A percentile compares a stretch with the other conserved stretches of the same genome.
Evolutionary conservation across 2,797 vertebrate species (phyloP).

Genomic region (Setipinna tenuifilis): DNA sequence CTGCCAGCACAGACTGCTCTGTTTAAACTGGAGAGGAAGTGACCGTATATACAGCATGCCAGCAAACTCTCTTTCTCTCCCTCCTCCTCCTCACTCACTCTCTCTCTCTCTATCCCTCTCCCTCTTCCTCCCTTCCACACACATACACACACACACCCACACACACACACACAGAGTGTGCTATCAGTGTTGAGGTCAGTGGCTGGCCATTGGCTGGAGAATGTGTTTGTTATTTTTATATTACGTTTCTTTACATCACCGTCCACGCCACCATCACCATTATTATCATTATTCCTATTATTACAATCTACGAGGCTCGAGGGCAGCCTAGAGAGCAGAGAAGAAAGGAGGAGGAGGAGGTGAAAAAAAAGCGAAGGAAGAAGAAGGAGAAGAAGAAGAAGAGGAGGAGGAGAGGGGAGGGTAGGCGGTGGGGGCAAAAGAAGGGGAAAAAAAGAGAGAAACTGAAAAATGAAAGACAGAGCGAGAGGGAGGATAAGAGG

Average conservation of each 20-base stretch:
- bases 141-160: slow-evolving; percentile 67
- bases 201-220: slow-evolving; percentile 74
- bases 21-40: slow-evolving; percentile 99
- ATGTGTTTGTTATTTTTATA: slow-evolving; percentile 86
- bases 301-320: slow-evolving; percentile 74
- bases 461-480: slow-evolving; percentile 91
- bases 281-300: slow-evolving; percentile 84
- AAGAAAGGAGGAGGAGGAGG: slow-evolving; percentile 81
- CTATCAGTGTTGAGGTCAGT: slow-evolving; percentile 66
- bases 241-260: slow-evolving; percentile 83
- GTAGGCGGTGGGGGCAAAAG: slow-evolving; percentile 69
- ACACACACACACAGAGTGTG: slow-evolving; percentile 56
- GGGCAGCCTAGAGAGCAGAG: slow-evolving; percentile 69
- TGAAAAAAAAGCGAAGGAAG: slow-evolving; percentile 38
- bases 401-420: slow-evolving; percentile 71
- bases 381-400: slow-evolving; percentile 29
- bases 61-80: slow-evolving; percentile 79
- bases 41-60: slow-evolving; percentile 98
- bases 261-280: slow-evolving; percentile 68
- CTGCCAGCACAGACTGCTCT: slow-evolving; percentile 99
- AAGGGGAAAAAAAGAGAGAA: slow-evolving; percentile 20
- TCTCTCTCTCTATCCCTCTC: slow-evolving; percentile 64
- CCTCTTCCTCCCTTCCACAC: slow-evolving; percentile 31
- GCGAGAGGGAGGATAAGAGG: slow-evolving; percentile 93
- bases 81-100: slow-evolving; percentile 16